Evolutionary conservation across 1,140 invertebrate genomes (phyloP).

Genomic region (Chrysoperla carnea): DNA sequence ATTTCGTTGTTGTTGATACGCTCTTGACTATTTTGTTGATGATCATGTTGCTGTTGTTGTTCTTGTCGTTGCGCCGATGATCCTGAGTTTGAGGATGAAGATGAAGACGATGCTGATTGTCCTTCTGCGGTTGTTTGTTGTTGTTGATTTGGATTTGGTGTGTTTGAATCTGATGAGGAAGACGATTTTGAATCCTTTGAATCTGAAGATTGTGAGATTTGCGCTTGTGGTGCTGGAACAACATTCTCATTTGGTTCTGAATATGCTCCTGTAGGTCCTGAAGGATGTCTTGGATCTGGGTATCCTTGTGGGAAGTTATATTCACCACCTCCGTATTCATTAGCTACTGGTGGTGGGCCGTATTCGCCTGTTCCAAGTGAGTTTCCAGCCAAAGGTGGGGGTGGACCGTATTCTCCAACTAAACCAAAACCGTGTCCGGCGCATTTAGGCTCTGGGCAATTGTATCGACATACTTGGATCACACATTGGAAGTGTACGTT

Average conservation of each 20-base stretch:
- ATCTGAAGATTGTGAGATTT: conserved; percentile 42
- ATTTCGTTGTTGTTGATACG: conserved; percentile 30
- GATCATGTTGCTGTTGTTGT: conserved; percentile 18
- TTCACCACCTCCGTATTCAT: conserved; percentile 54
- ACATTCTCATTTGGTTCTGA: conserved; percentile 63
- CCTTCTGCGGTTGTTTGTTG: background rate
- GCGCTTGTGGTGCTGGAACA: conserved; percentile 58
- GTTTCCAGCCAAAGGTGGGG: conserved; percentile 32
- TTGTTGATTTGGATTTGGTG: conserved; percentile 21
- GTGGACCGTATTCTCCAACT: conserved; percentile 45
- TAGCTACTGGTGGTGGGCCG: conserved; percentile 38
- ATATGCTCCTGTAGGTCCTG: conserved; percentile 60
- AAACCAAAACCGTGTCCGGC: conserved; percentile 36
- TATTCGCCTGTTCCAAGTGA: conserved; percentile 41
- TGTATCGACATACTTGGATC: conserved; percentile 85
- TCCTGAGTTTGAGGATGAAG: conserved; percentile 29
- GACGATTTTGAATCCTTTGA: conserved; percentile 52
- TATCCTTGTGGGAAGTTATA: conserved; percentile 59
- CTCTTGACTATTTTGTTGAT: conserved; percentile 5
- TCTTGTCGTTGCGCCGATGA: conserved; percentile 2
- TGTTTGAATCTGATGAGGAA: conserved; percentile 43
- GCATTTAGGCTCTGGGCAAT: conserved; percentile 83
- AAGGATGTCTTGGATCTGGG: conserved; percentile 66
- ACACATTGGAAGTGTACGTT: conserved; percentile 95
- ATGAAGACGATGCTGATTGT: conserved; percentile 28